phyloP scores from a whole-genome alignment of 2,113 vertebrate genomes.

The Balaenoptera acutorostrata region DNA sequence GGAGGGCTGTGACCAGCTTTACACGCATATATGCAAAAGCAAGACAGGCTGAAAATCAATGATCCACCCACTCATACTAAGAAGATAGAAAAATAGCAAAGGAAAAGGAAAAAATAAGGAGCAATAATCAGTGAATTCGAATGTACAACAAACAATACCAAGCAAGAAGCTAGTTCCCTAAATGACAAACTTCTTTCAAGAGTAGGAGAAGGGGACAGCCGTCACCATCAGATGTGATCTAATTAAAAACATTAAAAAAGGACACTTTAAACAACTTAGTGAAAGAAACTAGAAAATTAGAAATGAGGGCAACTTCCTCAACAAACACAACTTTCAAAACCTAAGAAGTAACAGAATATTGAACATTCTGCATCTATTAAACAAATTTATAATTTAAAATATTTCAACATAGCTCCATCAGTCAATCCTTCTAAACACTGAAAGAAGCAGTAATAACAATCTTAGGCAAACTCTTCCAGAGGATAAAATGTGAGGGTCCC shows the following conservation, averaged over 20 bases:
- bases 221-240: not conserved
- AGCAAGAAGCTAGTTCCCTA: not conserved
- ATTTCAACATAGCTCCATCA: fast-evolving
- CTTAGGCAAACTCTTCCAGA: too few relatives aligned
- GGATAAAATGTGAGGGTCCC: not conserved
- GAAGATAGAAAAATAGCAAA: not conserved
- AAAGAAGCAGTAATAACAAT: fast-evolving
- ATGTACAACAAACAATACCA: fast-evolving
- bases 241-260: not conserved
- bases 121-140: not conserved
- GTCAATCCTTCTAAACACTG: fast-evolving
- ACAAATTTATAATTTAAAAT: not conserved
- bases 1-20: not conserved
- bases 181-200: not conserved
- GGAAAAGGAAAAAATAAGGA: not conserved
- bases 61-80: not conserved
- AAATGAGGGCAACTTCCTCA: not conserved
- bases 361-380: not conserved
- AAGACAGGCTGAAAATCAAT: not conserved
- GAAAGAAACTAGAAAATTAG: not conserved
- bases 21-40: not conserved
- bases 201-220: too few relatives aligned
- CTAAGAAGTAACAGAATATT: not conserved
- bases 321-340: not conserved
- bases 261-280: not conserved